phyloP scores from a whole-genome alignment of 2,888 invertebrate genomes.

The Antitype chi region DNA sequence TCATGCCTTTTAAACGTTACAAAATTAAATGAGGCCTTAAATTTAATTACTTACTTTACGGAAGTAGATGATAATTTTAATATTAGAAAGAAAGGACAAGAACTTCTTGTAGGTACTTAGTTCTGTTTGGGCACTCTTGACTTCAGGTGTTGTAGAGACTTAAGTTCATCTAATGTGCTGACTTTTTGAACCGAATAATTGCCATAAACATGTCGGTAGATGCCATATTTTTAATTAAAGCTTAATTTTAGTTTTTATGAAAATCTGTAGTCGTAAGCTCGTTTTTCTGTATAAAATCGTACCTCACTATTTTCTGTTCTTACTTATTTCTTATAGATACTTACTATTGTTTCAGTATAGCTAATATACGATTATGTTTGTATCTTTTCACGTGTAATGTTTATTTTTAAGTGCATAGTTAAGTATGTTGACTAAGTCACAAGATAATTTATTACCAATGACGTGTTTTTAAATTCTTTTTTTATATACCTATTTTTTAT shows the following conservation, averaged over 20 bases:
- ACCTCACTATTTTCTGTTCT: conserved; percentile 82
- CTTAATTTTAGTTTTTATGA: conserved; percentile 76
- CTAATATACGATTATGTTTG: conserved; percentile 69
- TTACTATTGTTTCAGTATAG: conserved; percentile 67
- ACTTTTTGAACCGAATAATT: conserved; percentile 75
- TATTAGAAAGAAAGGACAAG: conserved; percentile 38
- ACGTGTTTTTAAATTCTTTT: conserved; percentile 88
- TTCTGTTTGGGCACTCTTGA: conserved; percentile 45
- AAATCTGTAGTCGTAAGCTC: conserved; percentile 78
- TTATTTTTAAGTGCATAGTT: conserved; percentile 77
- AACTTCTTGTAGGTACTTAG: conserved; percentile 18
- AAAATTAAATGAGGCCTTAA: conserved; percentile 63
- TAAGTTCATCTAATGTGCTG: conserved; percentile 57
- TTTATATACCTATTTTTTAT: conserved; percentile 83
- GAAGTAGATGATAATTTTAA: conserved; percentile 54
- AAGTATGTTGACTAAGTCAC: conserved; percentile 89
- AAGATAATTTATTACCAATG: conserved; percentile 91
- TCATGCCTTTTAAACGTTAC: conserved; percentile 52
- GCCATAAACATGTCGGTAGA: conserved; percentile 87
- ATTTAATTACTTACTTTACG: conserved; percentile 51
- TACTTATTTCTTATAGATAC: conserved; percentile 76
- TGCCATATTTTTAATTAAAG: conserved; percentile 84
- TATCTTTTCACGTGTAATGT: conserved; percentile 74
- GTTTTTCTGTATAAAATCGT: conserved; percentile 78
- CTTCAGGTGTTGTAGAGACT: conserved; percentile 41